Percentiles rank a stretch among this genome's conserved stretches.
Conservation (phyloP, 2,113 vertebrate species). For the Chrysemys picta region DNA sequence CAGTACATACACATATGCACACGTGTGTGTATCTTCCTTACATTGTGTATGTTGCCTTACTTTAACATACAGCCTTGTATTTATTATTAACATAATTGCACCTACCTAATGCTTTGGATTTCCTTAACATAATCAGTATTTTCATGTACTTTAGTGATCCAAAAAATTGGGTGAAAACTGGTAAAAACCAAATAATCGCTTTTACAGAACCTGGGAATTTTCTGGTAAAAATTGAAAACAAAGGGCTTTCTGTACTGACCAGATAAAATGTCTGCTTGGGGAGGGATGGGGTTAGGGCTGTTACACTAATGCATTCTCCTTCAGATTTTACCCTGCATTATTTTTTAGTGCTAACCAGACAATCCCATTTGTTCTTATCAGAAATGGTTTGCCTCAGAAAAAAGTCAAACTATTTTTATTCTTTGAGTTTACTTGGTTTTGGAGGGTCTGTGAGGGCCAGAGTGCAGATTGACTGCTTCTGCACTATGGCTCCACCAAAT, state of each 20-base stretch:
- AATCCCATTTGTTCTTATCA: neutral
- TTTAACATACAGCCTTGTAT: neutral
- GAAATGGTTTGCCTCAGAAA: neutral
- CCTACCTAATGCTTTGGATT: neutral
- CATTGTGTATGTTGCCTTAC: neutral
- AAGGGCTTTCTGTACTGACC: neutral
- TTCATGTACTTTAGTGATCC: neutral
- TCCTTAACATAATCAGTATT: neutral
- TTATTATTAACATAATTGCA: neutral
- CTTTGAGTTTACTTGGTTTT: neutral
- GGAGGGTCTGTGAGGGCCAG: neutral
- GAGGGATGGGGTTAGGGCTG: accelerated
- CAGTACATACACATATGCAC: neutral
- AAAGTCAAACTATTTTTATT: accelerated
- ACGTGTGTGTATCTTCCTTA: neutral
- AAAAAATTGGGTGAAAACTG: neutral
- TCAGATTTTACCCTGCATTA: accelerated
- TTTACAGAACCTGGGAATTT: neutral
- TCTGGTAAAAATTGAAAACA: neutral
- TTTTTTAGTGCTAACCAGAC: neutral
- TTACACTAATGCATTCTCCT: neutral
- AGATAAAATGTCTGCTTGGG: neutral
- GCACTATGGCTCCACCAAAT: accelerated
- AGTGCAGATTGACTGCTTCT: neutral
- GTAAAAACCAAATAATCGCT: neutral